phyloP scores from a whole-genome alignment of 2,888 invertebrate species.

The Thumatha senex region DNA sequence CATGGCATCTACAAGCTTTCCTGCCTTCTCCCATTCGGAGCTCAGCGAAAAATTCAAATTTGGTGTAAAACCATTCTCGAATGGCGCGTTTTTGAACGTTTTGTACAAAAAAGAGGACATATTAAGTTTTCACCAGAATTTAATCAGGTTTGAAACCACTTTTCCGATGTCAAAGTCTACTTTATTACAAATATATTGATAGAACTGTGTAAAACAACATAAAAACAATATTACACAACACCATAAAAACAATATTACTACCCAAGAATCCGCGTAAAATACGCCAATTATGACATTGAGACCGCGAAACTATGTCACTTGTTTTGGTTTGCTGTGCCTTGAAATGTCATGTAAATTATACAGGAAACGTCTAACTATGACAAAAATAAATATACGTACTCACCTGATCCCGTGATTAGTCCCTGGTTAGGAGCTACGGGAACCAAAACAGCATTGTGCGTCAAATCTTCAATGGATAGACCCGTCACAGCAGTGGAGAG shows the following conservation, averaged over 20 bases:
- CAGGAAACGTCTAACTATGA: slow-evolving; percentile 46
- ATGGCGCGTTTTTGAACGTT: slow-evolving; percentile 66
- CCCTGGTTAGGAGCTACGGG: slow-evolving; percentile 82
- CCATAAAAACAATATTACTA: slow-evolving; percentile 17
- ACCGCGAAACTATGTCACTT: slow-evolving; percentile 35
- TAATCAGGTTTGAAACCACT: slow-evolving; percentile 2
- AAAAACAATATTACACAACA: no score
- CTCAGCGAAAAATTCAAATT: slow-evolving; percentile 49
- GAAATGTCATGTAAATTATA: slow-evolving; percentile 51
- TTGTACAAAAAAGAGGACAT: slow-evolving; percentile 72
- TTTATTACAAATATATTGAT: background rate
- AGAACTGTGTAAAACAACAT: slow-evolving; percentile 13
- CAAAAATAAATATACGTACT: slow-evolving; percentile 69
- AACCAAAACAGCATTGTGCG: slow-evolving; percentile 87
- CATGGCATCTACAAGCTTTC: slow-evolving; percentile 46
- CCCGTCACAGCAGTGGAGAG: slow-evolving; percentile 89
- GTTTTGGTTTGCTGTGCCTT: slow-evolving; percentile 42
- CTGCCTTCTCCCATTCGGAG: slow-evolving; percentile 53
- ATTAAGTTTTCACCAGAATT: background rate
- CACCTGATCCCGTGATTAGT: slow-evolving; percentile 67
- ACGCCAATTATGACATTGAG: slow-evolving; percentile 46
- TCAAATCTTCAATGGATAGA: slow-evolving; percentile 88
- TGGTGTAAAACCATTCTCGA: slow-evolving; percentile 64
- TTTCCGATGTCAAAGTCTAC: no score
- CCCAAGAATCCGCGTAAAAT: slow-evolving; percentile 25